Evolutionary conservation across 1,140 invertebrate species (phyloP), one percentile per base, ranked within the genome.

Genomic region (Prorops nasuta): DNA sequence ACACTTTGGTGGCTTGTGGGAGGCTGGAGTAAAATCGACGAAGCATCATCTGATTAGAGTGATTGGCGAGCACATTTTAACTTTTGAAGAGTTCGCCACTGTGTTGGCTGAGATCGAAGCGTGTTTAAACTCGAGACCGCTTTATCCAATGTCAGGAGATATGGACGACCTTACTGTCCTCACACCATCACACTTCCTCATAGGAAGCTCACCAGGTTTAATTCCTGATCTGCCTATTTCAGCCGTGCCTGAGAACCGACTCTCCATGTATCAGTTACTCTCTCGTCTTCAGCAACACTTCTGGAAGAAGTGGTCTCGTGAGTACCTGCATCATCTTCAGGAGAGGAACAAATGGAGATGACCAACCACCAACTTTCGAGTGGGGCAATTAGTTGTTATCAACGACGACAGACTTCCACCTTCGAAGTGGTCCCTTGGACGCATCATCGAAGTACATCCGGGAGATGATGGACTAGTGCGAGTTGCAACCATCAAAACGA

Each of bases 391-490:
- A 1, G 61, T 61, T 8, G 34, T 64, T 8, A 15, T 64, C 10
- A 55, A 59, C 28, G 51, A 63, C 6, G 55, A 64, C n/a, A 39
- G 49, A 17, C 3, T 15, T 15, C 61, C 58, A 2, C 45, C 52
- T 9, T 12, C 36, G 9, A 52, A 38, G 22, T 52, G 50, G 43
- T 20, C 18, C 2, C 37, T 49, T 10, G 47, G 36, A 15, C 12
- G 21, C 10, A 21, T 41, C 21, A 16, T 31, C 17, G 16, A n/a
- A 3, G n/a, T 24, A 6, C 47, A 63, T 45, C 71, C 71, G 0
- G 72, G 68, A 6, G 12, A 43, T 1, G 73, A 76, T 51, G 49
- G 56, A 7, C 34, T 56, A 9, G 66, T 72, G 3, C 44, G 67
- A 35, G 58, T 60, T 2, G 71, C 56, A 1, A 56, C 61, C 34